Evolutionary conservation across 2,113 vertebrate species (phyloP).

Genomic region (Hemibagrus wyckioides): DNA sequence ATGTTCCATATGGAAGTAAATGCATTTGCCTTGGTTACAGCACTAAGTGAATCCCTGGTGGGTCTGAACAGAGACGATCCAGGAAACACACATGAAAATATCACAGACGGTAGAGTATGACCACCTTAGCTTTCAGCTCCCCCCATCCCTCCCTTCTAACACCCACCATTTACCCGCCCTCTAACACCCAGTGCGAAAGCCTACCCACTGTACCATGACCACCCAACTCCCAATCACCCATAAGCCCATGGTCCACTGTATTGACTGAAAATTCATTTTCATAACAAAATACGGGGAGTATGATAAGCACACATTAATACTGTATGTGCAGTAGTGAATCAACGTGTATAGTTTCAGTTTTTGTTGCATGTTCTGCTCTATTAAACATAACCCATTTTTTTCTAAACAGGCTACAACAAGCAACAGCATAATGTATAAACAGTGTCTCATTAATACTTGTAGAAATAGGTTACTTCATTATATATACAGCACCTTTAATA

Average conservation of each 20-base stretch:
- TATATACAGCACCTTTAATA: neutral
- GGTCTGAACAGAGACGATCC: slow-evolving; percentile 77
- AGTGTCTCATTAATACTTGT: neutral
- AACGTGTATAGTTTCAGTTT: slow-evolving; percentile 25
- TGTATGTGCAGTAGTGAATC: slow-evolving; percentile 14
- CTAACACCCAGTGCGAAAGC: slow-evolving; percentile 4
- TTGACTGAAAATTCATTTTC: slow-evolving; percentile 46
- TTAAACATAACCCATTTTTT: neutral
- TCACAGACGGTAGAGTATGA: slow-evolving; percentile 76
- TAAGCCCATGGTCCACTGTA: slow-evolving; percentile 59
- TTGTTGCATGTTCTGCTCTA: slow-evolving; percentile 28
- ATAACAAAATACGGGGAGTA: slow-evolving; percentile 49
- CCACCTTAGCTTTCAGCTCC: slow-evolving; percentile 46
- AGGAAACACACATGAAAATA: slow-evolving; percentile 57
- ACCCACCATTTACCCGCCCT: slow-evolving; percentile 23
- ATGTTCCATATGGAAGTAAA: slow-evolving; percentile 65
- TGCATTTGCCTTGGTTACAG: slow-evolving; percentile 75
- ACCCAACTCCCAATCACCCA: slow-evolving; percentile 49
- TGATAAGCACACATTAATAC: slow-evolving; percentile 21
- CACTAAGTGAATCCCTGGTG: slow-evolving; percentile 74
- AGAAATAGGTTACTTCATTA: neutral
- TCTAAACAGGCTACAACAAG: slow-evolving; percentile 2
- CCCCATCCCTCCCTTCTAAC: slow-evolving; percentile 13
- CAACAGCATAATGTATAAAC: neutral
- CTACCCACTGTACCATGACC: slow-evolving; percentile 46